These are phyloP conservation scores for Agrotis segetum DNA, from an alignment of 2,888 invertebrate species.

Conservation along the genomic window DNA sequence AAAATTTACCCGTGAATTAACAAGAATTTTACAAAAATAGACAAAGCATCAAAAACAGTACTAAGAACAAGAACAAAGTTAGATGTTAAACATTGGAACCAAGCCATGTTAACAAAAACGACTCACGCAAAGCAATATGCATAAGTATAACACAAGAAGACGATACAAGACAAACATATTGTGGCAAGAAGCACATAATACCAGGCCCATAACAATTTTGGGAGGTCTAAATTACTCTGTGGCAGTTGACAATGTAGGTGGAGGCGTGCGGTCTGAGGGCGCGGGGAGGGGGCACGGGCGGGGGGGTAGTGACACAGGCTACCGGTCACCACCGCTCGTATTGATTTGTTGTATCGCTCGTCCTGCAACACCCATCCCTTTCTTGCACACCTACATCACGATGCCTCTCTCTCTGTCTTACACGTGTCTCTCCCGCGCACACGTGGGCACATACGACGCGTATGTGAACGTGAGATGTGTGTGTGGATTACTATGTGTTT, in stretches of 20 bases:
- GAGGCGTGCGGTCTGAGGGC: conserved; percentile 86
- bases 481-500: conserved; percentile 77
- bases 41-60: conserved; percentile 10
- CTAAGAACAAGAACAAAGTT: conserved; percentile 33
- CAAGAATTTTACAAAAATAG: neutral
- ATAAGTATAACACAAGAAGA: conserved; percentile 54
- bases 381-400: conserved; percentile 74
- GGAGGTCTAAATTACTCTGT: conserved; percentile 84
- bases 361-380: conserved; percentile 88
- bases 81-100: conserved; percentile 47
- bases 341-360: conserved; percentile 92
- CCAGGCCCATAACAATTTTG: conserved; percentile 74
- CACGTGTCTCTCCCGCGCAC: conserved; percentile 83
- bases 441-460: conserved; percentile 83
- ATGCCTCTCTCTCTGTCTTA: conserved; percentile 73
- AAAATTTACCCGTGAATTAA: neutral
- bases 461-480: conserved; percentile 76
- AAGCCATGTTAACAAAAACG: conserved; percentile 56
- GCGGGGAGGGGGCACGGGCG: conserved; percentile 72
- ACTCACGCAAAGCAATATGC: conserved; percentile 52
- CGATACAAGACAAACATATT: conserved; percentile 66
- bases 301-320: conserved; percentile 90
- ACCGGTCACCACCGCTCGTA: conserved; percentile 91
- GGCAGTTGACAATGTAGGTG: conserved; percentile 89
- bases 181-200: conserved; percentile 68